Evolutionary conservation across 2,888 invertebrate genomes (phyloP).

Genomic region (Mamestra brassicae): DNA sequence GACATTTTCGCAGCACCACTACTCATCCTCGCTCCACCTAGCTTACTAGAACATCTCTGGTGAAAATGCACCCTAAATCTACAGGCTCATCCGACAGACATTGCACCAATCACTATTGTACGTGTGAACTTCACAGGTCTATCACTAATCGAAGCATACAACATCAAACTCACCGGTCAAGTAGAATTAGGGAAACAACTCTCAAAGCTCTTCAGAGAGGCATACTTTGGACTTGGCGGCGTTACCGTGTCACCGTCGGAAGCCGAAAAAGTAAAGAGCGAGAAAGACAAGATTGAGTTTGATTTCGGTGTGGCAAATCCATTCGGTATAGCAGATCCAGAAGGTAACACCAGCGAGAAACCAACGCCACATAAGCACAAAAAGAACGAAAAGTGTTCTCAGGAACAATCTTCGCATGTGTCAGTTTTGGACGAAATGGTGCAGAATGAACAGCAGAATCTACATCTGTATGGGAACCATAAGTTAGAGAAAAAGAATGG

Average conservation of each 20-base stretch:
- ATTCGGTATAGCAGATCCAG: rapidly evolving
- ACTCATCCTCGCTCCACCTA: neutral
- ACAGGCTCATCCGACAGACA: neutral
- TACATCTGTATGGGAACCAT: constrained; percentile 67
- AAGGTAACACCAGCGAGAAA: rapidly evolving
- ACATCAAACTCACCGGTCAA: constrained; percentile 55
- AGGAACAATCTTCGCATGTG: neutral
- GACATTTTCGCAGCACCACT: neutral
- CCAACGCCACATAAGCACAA: neutral
- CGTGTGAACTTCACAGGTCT: constrained; percentile 32
- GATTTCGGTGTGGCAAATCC: too few species aligned
- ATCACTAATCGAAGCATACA: constrained; percentile 35
- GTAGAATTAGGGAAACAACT: constrained; percentile 56
- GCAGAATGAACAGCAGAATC: neutral
- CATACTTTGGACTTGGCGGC: neutral
- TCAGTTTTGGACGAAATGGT: constrained; percentile 59
- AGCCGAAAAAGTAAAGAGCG: neutral
- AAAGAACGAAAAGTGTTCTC: neutral
- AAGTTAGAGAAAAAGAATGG: neutral
- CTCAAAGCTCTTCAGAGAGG: constrained; percentile 32
- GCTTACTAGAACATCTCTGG: neutral
- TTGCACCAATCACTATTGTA: neutral
- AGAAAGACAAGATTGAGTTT: neutral
- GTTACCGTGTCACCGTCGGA: rapidly evolving
- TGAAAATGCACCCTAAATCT: neutral